Evolutionary conservation across 2,888 invertebrate species (phyloP).

Genomic region (Holacanthella duospinosa): DNA sequence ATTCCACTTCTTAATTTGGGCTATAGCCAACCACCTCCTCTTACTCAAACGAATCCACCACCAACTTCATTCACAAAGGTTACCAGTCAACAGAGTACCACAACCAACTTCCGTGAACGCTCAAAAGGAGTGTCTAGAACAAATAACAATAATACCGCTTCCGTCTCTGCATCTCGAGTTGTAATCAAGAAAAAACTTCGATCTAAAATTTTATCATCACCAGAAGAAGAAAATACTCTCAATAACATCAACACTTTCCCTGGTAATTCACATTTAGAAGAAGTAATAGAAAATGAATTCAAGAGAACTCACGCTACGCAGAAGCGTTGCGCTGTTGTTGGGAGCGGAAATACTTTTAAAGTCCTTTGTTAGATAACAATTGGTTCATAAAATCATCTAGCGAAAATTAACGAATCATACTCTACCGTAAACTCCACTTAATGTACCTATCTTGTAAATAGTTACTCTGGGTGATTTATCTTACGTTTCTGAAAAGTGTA

Average conservation of each 20-base stretch:
- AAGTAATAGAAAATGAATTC: not conserved
- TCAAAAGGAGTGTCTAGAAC: not conserved
- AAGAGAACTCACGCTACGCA: not conserved
- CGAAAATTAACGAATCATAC: too few species aligned
- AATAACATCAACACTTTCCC: not conserved
- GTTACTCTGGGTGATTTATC: too few species aligned
- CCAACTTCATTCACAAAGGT: not conserved
- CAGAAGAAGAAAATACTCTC: not conserved
- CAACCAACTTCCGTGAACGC: not conserved
- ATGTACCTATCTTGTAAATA: too few species aligned
- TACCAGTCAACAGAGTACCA: not conserved
- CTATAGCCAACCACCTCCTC: not conserved
- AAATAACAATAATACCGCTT: too few species aligned
- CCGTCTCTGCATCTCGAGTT: not conserved
- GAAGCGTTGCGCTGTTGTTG: not conserved
- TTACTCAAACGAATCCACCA: not conserved
- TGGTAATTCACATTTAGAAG: not conserved
- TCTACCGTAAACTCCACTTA: too few species aligned
- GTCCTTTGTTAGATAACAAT: not conserved
- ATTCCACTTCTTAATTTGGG: not conserved
- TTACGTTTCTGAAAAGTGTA: too few species aligned
- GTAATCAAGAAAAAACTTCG: not conserved
- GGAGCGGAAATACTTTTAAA: conserved; percentile 2
- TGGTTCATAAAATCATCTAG: too few species aligned
- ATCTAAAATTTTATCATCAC: not conserved